A percentile compares a stretch with the other conserved stretches of the same genome.
Conservation (phyloP, 64 coral and sea anemone species). For the Dendrophyllia cribrosa region DNA sequence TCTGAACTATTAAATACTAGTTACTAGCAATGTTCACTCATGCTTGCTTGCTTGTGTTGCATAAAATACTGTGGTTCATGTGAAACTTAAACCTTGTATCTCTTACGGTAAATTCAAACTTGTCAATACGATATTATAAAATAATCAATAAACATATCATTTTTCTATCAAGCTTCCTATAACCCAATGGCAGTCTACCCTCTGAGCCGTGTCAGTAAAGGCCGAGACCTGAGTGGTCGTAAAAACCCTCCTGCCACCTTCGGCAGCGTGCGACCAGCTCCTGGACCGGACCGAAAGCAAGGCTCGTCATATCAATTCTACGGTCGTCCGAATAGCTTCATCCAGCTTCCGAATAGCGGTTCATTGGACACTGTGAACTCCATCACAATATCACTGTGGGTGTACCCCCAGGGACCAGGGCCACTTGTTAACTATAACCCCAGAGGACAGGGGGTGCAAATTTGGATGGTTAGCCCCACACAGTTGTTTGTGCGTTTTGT, state of each 20-base stretch:
- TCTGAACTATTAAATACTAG: too few relatives aligned
- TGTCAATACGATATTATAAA: too few relatives aligned
- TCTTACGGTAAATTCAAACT: too few relatives aligned
- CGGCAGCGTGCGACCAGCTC: conserved; percentile 59
- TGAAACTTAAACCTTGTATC: too few relatives aligned
- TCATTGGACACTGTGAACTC: conserved; percentile 84
- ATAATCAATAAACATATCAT: too few relatives aligned
- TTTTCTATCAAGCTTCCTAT: conserved; percentile 51
- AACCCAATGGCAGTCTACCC: conserved; percentile 74
- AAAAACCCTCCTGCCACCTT: conserved; percentile 69
- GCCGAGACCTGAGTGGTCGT: conserved; percentile 60
- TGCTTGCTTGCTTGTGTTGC: too few relatives aligned
- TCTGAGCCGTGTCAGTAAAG: conserved; percentile 21
- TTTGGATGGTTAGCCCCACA: conserved; percentile 62
- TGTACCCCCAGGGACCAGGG: conserved; percentile 62
- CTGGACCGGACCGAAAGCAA: conserved; percentile 77
- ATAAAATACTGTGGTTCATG: too few relatives aligned
- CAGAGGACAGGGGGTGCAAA: conserved; percentile 64
- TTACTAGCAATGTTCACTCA: too few relatives aligned
- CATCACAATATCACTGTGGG: conserved; percentile 80
- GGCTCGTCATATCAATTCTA: conserved; percentile 82
- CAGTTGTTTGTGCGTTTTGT: conserved; percentile 64
- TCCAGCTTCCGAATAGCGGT: conserved; percentile 75
- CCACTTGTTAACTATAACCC: conserved; percentile 79
- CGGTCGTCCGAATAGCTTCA: conserved; percentile 76